phyloP scores from a whole-genome alignment of 1,140 invertebrate genomes.

The Drosophila quadrilineata region DNA sequence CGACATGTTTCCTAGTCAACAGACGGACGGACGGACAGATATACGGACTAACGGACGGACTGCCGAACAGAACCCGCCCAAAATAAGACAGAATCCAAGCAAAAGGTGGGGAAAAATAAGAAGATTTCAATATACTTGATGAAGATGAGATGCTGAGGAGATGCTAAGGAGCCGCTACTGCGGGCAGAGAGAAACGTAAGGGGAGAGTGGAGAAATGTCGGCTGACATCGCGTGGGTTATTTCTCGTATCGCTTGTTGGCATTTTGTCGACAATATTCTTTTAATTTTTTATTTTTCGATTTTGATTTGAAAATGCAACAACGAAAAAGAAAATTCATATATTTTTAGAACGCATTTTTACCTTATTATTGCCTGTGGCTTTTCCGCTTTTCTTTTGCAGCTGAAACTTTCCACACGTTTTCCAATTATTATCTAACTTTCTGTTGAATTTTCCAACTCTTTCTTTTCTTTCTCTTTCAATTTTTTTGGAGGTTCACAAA shows the following conservation, averaged over 20 bases:
- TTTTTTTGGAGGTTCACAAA: constrained; percentile 8
- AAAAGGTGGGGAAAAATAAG: too few relatives aligned
- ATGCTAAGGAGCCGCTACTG: too few relatives aligned
- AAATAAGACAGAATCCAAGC: too few relatives aligned
- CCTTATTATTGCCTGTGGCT: constrained; percentile 35
- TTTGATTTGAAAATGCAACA: constrained; percentile 63
- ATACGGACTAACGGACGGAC: background rate
- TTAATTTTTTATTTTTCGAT: constrained; percentile 50
- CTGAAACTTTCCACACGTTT: constrained; percentile 51
- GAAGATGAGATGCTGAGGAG: too few relatives aligned
- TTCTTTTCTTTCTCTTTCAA: constrained; percentile 9
- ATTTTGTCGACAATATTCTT: constrained; percentile 51
- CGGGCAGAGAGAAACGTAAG: background rate
- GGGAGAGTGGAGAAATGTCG: background rate
- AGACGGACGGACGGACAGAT: background rate
- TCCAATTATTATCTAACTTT: constrained; percentile 5
- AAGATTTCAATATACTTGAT: too few relatives aligned
- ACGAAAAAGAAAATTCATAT: constrained; percentile 62
- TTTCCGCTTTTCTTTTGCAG: background rate
- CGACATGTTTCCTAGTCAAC: constrained; percentile 38
- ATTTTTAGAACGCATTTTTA: constrained; percentile 41
- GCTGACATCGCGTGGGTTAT: too few relatives aligned
- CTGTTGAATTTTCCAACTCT: constrained; percentile 18
- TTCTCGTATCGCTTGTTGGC: too few relatives aligned
- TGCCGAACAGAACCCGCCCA: too few relatives aligned